Base-by-base conservation (phyloP, 64 coral and sea anemone species). In the Actinia equina region DNA sequence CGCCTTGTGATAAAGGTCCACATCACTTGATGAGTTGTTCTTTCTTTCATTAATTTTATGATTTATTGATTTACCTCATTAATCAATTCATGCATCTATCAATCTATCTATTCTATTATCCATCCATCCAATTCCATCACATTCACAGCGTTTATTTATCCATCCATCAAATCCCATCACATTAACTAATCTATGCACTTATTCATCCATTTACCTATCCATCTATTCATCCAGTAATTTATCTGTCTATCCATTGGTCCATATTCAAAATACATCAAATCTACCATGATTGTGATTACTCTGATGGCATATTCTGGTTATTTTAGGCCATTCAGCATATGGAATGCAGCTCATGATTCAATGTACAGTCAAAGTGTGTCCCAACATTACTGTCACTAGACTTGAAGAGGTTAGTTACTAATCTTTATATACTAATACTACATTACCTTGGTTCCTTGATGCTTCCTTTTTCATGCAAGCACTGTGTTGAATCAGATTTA, bases 291-390 rank as follows among this genome's bases (percentile, higher is more conserved):
- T 65, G 10, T 61, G 83, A 64, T 7, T 60, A 70, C n/a, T 17
- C 51, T 49, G 23, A 0, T 74, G 18, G 2, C 41, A 64, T 59
- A 2, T 55, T 22, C 71, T n/a, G 84, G 30, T 80, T 60, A 60
- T 77, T 80, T 0, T 55, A 96, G 94, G 94, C 41, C 85, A 62
- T 55, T 93, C 94, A 84, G 87, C 80, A 15, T 92, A 93, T 87
- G 94, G 90, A 22, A 86, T 93, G 53, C 94, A 96, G 56, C 82
- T 93, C 8, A 93, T 96, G 90, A 71, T 96, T 44, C 94, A 96
- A 46, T 90, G 55, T 84, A 56, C 88, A 52, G 87, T 92, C 58
- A 60, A 79, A 44, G 67, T 46, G 16, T 77, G 82, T 43, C 87
- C 94, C 51, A 77, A 89, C 30, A 77, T 93, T 18, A 88, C 88